phyloP scores from a whole-genome alignment of 2,888 invertebrate species.

The Hipparchia sbordonii region DNA sequence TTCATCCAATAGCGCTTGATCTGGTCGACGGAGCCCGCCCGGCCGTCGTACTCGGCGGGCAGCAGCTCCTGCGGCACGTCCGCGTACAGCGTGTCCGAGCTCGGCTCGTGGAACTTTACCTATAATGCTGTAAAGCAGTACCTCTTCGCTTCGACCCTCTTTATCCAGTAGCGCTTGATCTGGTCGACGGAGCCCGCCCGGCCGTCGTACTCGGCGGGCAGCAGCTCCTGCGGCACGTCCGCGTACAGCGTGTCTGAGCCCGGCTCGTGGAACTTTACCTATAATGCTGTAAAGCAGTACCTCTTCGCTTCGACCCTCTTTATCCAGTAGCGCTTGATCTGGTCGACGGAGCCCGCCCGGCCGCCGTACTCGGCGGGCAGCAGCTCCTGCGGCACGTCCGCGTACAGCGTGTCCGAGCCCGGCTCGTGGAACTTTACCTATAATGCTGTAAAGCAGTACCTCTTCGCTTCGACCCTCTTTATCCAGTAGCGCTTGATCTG shows the following conservation, averaged over 20 bases:
- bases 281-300: constrained; percentile 48
- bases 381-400: constrained; percentile 85
- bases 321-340: too few species aligned
- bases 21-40: constrained; percentile 83
- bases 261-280: constrained; percentile 87
- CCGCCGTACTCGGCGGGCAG: too few species aligned
- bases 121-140: too few species aligned
- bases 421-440: constrained; percentile 87
- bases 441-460: constrained; percentile 55
- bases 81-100: too few species aligned
- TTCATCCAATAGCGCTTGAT: constrained; percentile 85
- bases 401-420: constrained; percentile 84
- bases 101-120: too few species aligned
- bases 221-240: constrained; percentile 84
- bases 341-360: too few species aligned
- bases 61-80: too few species aligned
- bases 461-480: too few species aligned
- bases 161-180: too few species aligned
- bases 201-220: constrained; percentile 88
- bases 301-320: too few species aligned
- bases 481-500: too few species aligned
- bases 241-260: constrained; percentile 85
- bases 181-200: constrained; percentile 84
- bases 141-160: too few species aligned
- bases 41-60: constrained; percentile 87